These are phyloP conservation scores for Notamacropus eugenii DNA, from an alignment of 2,797 vertebrate species.

Conservation along the genomic window DNA sequence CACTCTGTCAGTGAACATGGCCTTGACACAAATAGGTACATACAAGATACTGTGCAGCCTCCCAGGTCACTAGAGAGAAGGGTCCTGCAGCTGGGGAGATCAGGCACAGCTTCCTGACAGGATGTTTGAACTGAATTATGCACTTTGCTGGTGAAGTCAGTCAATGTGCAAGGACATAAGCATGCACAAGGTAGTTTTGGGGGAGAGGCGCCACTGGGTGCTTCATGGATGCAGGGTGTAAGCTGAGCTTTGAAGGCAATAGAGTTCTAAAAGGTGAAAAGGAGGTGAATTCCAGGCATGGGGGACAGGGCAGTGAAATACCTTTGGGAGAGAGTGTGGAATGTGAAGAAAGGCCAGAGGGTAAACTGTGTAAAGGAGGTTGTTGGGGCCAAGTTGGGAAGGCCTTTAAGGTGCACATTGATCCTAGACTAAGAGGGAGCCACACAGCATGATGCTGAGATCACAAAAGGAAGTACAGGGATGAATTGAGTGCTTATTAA, in stretches of 20 bases:
- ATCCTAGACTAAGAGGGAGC: background rate
- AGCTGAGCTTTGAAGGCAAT: background rate
- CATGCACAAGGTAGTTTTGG: background rate
- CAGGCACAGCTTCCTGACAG: background rate
- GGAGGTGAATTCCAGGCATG: too few species aligned
- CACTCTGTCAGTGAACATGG: background rate
- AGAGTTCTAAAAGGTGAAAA: background rate
- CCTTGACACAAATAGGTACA: background rate
- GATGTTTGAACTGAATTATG: background rate
- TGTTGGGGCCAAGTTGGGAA: too few species aligned
- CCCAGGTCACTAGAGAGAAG: too few species aligned
- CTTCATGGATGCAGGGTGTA: background rate
- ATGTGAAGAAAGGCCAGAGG: too few species aligned
- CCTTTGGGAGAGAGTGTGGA: too few species aligned
- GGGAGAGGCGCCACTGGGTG: background rate
- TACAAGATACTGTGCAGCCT: too few species aligned
- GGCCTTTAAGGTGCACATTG: background rate
- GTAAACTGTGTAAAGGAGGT: too few species aligned
- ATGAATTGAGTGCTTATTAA: too few species aligned
- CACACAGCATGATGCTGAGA: background rate
- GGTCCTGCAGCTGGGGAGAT: background rate
- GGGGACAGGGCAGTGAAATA: too few species aligned
- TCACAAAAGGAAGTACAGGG: too few species aligned
- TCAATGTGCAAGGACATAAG: too few species aligned
- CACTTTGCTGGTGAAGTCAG: background rate